Conservation (phyloP, 2,113 vertebrate genomes). For the Litocranius walleri region DNA sequence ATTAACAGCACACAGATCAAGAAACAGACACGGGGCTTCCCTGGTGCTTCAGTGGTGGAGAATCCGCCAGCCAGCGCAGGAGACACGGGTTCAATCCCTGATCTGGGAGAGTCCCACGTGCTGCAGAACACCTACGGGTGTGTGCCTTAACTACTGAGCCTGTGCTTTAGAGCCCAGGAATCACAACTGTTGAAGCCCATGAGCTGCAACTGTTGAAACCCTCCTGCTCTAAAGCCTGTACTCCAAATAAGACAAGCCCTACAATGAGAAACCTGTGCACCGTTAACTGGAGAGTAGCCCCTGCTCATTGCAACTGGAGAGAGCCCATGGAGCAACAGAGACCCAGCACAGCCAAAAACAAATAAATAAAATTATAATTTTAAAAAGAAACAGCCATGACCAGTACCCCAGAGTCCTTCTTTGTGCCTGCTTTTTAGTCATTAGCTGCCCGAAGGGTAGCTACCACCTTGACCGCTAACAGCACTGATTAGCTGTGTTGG, state of each 20-base stretch:
- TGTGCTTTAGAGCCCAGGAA: not conserved
- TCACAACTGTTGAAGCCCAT: not conserved
- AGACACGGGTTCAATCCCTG: not conserved
- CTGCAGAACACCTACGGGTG: not conserved
- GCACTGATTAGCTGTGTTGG: not conserved
- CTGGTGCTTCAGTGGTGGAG: not conserved
- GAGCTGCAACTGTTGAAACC: not conserved
- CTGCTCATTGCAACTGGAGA: not conserved
- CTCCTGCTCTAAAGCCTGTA: not conserved
- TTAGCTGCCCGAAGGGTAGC: not conserved
- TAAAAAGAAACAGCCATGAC: not conserved
- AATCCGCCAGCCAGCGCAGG: not conserved
- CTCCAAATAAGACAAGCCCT: not conserved
- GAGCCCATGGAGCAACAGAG: not conserved
- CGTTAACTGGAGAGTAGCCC: not conserved
- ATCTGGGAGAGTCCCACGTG: not conserved
- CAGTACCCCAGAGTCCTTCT: not conserved
- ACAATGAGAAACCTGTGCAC: not conserved
- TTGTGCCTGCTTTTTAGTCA: rapidly evolving
- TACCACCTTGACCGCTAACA: not conserved
- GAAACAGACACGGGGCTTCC: not conserved
- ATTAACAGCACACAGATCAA: not conserved
- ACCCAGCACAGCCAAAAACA: not conserved
- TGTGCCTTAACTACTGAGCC: not conserved
- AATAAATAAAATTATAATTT: not conserved